A percentile compares a stretch with the other conserved stretches of the same genome.
Conservation (phyloP, 2,113 vertebrate genomes). For the Ochotona curzoniae region DNA sequence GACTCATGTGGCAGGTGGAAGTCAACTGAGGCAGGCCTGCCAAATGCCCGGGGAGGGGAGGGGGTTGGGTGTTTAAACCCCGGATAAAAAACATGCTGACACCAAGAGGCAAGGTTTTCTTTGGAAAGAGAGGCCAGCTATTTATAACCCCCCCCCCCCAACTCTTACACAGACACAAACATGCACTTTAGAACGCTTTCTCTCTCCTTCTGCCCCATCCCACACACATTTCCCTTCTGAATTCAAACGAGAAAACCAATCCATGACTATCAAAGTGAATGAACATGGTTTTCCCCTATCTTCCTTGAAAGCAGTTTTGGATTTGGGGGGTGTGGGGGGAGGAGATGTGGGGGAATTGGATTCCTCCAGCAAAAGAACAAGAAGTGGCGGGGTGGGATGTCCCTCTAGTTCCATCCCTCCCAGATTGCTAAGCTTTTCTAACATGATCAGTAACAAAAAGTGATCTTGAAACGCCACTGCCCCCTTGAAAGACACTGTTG, state of each 20-base stretch:
- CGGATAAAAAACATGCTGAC: background rate
- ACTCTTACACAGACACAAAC: constrained; percentile 42
- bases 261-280: background rate
- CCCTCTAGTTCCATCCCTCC: background rate
- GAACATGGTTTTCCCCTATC: background rate
- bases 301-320: constrained; percentile 36
- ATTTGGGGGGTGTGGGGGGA: background rate
- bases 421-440: background rate
- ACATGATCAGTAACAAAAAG: background rate
- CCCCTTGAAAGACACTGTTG: constrained; percentile 35
- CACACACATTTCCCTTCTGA: background rate
- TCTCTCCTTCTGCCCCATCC: background rate
- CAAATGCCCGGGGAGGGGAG: background rate
- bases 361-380: background rate
- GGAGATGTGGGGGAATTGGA: background rate
- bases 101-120: background rate
- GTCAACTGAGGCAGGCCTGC: rapidly evolving
- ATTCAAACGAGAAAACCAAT: background rate
- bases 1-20: background rate
- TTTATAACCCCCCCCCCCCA: background rate
- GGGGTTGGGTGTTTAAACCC: background rate
- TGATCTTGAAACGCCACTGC: background rate
- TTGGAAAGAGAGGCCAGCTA: background rate
- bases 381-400: background rate
- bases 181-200: constrained; percentile 6